Evolutionary conservation across 2,113 vertebrate genomes (phyloP).

Genomic region (Cromileptes altivelis): DNA sequence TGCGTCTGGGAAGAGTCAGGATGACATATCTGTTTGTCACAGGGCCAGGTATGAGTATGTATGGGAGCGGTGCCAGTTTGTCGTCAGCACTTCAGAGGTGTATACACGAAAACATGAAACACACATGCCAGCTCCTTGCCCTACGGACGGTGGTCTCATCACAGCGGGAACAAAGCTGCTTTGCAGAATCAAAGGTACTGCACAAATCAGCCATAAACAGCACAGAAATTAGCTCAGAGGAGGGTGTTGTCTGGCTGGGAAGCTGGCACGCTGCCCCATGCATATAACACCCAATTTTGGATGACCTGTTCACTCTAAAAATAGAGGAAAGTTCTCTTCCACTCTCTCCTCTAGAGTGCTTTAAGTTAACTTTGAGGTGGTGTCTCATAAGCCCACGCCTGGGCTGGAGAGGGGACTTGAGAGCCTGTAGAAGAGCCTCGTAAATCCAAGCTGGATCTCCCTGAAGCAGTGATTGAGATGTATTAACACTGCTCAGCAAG

Average conservation of each 20-base stretch:
- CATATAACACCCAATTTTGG: not conserved
- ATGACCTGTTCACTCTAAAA: slow-evolving; percentile 6
- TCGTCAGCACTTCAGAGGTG: slow-evolving; percentile 10
- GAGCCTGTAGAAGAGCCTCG: slow-evolving; percentile 46
- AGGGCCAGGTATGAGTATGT: slow-evolving; percentile 54
- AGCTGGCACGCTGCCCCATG: not conserved
- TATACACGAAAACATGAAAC: slow-evolving; percentile 5
- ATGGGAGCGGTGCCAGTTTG: slow-evolving; percentile 40
- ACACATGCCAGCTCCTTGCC: not conserved
- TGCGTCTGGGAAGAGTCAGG: slow-evolving; percentile 58
- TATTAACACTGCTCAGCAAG: slow-evolving; percentile 61
- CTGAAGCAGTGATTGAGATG: slow-evolving; percentile 50
- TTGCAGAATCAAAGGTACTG: slow-evolving; percentile 1
- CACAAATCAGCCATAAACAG: not conserved
- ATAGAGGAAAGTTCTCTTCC: not conserved
- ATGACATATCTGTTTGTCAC: slow-evolving; percentile 75
- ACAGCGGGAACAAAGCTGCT: slow-evolving; percentile 22
- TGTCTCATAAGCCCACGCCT: slow-evolving; percentile 17
- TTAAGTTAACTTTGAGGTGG: slow-evolving; percentile 10
- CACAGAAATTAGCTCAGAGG: not conserved
- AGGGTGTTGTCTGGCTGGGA: slow-evolving; percentile 6
- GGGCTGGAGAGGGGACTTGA: slow-evolving; percentile 34
- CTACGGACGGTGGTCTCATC: slow-evolving; percentile 21
- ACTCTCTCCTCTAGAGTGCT: slow-evolving; percentile 7
- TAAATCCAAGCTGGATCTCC: slow-evolving; percentile 70